Evolutionary conservation across 2,113 vertebrate genomes (phyloP).

Genomic region (Drymodes brunneopygia): DNA sequence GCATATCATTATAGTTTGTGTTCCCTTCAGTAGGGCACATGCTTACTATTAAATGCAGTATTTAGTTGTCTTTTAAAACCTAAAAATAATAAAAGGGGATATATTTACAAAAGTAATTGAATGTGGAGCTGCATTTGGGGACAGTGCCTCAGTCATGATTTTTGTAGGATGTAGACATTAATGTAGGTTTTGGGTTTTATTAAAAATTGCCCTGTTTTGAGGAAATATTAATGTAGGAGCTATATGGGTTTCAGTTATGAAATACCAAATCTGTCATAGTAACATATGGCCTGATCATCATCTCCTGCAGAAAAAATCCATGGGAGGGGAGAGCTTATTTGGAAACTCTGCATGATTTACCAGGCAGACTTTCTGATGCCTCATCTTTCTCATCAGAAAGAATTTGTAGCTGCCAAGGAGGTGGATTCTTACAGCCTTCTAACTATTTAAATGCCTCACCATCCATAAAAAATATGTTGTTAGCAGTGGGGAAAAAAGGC

Average conservation of each 20-base stretch:
- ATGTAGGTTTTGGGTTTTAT: background rate
- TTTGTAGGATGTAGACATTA: background rate
- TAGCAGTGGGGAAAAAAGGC: background rate
- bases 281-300: constrained; percentile 36
- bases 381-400: constrained; percentile 31
- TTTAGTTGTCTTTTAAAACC: constrained; percentile 68
- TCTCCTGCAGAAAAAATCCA: constrained; percentile 44
- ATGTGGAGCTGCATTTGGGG: background rate
- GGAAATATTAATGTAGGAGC: constrained; percentile 4
- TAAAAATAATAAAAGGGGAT: constrained; percentile 54
- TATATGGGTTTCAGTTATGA: constrained; percentile 19
- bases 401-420: constrained; percentile 28
- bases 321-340: constrained; percentile 44
- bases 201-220: background rate
- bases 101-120: constrained; percentile 54
- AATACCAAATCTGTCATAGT: constrained; percentile 28
- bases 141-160: background rate
- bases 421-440: background rate
- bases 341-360: constrained; percentile 48
- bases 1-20: constrained; percentile 72
- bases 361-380: constrained; percentile 29
- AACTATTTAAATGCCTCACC: background rate
- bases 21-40: constrained; percentile 51
- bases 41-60: constrained; percentile 59
- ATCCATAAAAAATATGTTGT: background rate